Base-by-base conservation (phyloP, 2,888 invertebrate species). In the Tachystola acroxantha region DNA sequence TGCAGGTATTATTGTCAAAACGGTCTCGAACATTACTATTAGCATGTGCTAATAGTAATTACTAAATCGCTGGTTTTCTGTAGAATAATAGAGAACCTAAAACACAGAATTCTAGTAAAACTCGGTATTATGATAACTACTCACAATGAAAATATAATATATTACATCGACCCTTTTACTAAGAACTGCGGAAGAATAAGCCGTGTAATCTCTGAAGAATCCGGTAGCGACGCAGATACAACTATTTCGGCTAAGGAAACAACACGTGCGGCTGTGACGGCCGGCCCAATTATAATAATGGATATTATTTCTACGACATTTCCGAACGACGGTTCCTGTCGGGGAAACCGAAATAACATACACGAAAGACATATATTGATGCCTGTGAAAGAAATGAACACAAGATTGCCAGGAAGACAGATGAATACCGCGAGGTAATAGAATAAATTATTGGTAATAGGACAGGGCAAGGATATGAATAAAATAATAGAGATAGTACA, bases 231-330 rank as follows among this genome's bases (percentile, higher is more conserved):
- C 59, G 63, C 61, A 62, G 3, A 24, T 24, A 13, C 64, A 65
- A 63, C 57, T 63, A 68, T 64, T 65, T 65, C 53, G 46, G 48
- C 42, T 27, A 38, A 51, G 53, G 57, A 57, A 57, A 50, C 52
- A 47, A 49, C 67, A 69, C 69, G 68, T 66, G 58, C 45, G 62
- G 52, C 42, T 46, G 12, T 26, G 14, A 33, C 45, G 39, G 33
- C 48, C 55, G 58, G 44, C 55, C 76, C 70, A 76, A 80, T 80
- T 81, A 77, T 73, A 75, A 75, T 74, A 76, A 77, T 71, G 69
- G 66, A 71, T 70, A 78, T 78, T 73, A 77, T 79, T 78, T 76
- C 73, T 72, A 79, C 70, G 71, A 70, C 66, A 58, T 55, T 52
- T 62, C 61, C 67, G 50, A 53, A 46, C n/a, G 7, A 51, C 40